Evolutionary conservation across 2,797 vertebrate species (phyloP), one percentile per base, ranked within the genome.

Genomic region (Ambastaia sidthimunki): DNA sequence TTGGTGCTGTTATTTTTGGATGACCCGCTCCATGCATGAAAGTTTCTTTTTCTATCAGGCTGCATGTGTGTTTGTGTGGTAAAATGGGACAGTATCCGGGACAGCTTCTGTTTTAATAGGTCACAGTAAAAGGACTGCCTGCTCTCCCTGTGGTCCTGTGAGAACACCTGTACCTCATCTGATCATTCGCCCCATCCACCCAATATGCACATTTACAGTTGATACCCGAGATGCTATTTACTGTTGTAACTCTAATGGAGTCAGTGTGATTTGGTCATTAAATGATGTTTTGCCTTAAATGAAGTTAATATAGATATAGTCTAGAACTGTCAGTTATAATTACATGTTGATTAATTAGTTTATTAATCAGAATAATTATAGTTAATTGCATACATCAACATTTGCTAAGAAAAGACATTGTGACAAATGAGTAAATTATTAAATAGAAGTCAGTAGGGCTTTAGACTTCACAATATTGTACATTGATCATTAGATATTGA

Each of bases 1-100:
- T 88, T 88, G 83, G 76, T 85, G 83, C 74, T 86, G 86, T 88
- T 88, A 86, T 88, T 89, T 88, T 80, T 60, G 87, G 84, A 82
- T 0, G 81, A 47, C 76, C 86, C 69, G 79, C 71, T 86, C 85
- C 48, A 77, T 57, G 1, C 37, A 48, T 60, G 65, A 57, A 12
- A 12, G 50, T 50, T 55, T 80, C 59, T 75, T 59, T 66, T 34
- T 73, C 31, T 71, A 34, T 71, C 13, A 47, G 31, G 37, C 54
- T 73, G 63, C 48, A 59, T 70, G 69, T 63, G 69, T 80, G 76
- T 37, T 54, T 44, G 71, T 37, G 34, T 54, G 34, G 74, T 71
- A 77, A 72, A 62, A 82, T 80, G 81, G 65, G 86, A 72, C 78
- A 80, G 76, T 74, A 74, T 66, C 44, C 81, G 57, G 80, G 69